Percentiles rank a stretch among this genome's conserved stretches.
These are phyloP conservation scores for Sympetrum striolatum DNA, from an alignment of 2,888 invertebrate genomes.

Conservation along the genomic window DNA sequence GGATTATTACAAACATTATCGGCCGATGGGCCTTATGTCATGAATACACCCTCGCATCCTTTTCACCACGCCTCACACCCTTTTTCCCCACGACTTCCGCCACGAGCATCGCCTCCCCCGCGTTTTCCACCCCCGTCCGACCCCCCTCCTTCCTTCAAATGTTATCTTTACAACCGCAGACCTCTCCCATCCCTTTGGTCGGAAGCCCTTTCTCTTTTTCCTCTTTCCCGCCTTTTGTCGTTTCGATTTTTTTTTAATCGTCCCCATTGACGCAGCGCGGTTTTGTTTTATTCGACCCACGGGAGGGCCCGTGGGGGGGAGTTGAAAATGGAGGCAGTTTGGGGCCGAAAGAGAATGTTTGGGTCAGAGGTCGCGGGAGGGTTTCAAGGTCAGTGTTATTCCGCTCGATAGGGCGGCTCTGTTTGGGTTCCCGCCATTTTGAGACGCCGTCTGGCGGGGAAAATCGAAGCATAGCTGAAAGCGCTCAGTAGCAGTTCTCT, in stretches of 20 bases:
- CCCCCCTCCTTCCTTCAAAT: background rate
- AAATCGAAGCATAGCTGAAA: too few species aligned
- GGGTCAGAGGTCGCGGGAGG: background rate
- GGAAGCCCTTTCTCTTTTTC: background rate
- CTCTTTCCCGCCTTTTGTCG: background rate
- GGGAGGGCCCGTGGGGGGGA: background rate
- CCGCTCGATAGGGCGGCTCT: too few species aligned
- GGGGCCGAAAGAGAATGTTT: background rate
- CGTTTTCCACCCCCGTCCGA: background rate
- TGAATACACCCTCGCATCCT: background rate
- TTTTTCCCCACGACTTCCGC: constrained; percentile 20
- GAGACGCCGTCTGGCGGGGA: too few species aligned
- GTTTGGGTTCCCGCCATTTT: too few species aligned
- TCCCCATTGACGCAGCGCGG: background rate
- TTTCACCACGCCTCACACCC: background rate
- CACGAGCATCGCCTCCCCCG: background rate
- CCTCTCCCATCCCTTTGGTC: background rate
- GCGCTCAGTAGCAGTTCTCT: too few species aligned
- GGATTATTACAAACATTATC: background rate
- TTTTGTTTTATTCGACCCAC: background rate
- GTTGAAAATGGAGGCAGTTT: background rate
- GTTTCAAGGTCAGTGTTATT: background rate
- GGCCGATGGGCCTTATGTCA: background rate
- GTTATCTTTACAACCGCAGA: constrained; percentile 14
- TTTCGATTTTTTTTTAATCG: background rate